Evolutionary conservation across 2,888 invertebrate species (phyloP).

Genomic region (Mycogona germanica): DNA sequence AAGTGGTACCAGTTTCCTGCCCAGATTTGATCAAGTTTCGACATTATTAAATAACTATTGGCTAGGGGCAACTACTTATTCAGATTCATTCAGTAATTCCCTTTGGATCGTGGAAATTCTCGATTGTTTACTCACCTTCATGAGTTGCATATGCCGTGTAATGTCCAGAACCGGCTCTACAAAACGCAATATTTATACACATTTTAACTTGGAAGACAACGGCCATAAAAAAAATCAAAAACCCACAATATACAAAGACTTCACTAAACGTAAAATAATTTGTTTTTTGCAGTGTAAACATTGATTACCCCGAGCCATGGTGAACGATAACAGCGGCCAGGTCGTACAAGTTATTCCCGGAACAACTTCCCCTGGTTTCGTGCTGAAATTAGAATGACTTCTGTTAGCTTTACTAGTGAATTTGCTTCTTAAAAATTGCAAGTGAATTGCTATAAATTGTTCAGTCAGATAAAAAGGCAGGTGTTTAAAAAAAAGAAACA

Average conservation of each 20-base stretch:
- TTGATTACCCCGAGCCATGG: slow-evolving; percentile 58
- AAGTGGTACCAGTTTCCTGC: slow-evolving; percentile 66
- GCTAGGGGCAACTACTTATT: no score
- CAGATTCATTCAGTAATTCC: no score
- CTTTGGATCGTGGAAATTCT: no score
- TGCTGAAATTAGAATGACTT: no score
- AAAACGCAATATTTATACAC: slow-evolving; percentile 26
- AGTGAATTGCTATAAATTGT: not conserved
- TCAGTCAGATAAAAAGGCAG: not conserved
- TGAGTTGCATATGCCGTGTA: slow-evolving; percentile 73
- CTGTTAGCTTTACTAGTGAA: no score
- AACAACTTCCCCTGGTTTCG: slow-evolving; percentile 50
- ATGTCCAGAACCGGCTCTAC: slow-evolving; percentile 67
- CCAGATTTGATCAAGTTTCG: slow-evolving; percentile 6
- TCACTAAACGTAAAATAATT: not conserved
- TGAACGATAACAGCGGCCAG: slow-evolving; percentile 69
- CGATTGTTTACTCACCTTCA: no score
- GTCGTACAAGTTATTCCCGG: slow-evolving; percentile 56
- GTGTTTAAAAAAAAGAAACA: no score
- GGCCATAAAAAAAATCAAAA: slow-evolving; percentile 8
- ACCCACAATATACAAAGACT: slow-evolving; percentile 12
- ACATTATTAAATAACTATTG: no score
- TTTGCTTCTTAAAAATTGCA: slow-evolving; percentile 3
- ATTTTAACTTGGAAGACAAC: not conserved
- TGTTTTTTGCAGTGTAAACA: no score